A percentile compares a stretch with the other conserved stretches of the same genome.
These are phyloP conservation scores for Fragum sueziense DNA, from an alignment of 2,888 invertebrate genomes.

Conservation along the genomic window DNA sequence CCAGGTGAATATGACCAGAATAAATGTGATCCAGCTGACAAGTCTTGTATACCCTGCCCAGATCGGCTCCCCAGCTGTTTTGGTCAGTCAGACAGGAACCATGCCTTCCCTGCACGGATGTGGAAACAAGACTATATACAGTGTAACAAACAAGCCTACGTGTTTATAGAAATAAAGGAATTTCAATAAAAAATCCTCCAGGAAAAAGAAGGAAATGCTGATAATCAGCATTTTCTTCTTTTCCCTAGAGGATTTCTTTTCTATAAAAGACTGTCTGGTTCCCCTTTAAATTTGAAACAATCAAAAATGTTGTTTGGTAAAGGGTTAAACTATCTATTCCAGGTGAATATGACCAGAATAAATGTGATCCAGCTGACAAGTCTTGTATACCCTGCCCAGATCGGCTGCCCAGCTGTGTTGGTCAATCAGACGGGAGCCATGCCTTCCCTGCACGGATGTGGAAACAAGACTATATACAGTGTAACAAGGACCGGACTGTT, in stretches of 20 bases:
- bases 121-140: constrained; percentile 59
- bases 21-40: constrained; percentile 44
- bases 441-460: constrained; percentile 53
- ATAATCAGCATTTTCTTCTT: no score
- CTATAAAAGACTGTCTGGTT: no score
- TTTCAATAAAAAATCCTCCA: no score
- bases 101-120: constrained; percentile 50
- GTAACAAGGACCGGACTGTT: constrained; percentile 59
- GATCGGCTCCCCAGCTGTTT: constrained; percentile 62
- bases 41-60: constrained; percentile 56
- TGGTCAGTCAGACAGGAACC: constrained; percentile 54
- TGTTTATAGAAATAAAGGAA: no score
- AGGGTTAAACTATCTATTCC: constrained; percentile 1
- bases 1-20: constrained; percentile 61
- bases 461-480: constrained; percentile 57
- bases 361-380: constrained; percentile 45
- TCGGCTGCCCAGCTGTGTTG: constrained; percentile 62
- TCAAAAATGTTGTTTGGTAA: no score
- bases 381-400: constrained; percentile 58
- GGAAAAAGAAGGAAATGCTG: no score
- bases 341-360: constrained; percentile 61
- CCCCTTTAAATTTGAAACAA: no score
- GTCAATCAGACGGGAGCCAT: constrained; percentile 54
- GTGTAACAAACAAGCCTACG: no score
- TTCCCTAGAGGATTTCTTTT: no score